These are phyloP conservation scores for Peucedramus taeniatus DNA, from an alignment of 2,113 vertebrate genomes.

Conservation along the genomic window DNA sequence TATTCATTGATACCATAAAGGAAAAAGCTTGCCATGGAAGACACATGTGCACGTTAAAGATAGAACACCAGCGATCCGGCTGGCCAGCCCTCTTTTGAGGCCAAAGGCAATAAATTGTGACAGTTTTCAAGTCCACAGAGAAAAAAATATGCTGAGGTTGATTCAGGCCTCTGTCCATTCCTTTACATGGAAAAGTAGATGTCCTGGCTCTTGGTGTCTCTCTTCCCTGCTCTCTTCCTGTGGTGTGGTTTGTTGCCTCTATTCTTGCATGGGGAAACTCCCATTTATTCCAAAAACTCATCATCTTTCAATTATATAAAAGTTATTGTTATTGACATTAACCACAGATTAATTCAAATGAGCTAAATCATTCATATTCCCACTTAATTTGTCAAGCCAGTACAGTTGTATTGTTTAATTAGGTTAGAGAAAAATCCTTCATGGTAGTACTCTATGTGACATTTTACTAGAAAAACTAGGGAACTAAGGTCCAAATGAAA, in stretches of 20 bases:
- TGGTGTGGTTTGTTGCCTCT: neutral
- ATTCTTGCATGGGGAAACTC: neutral
- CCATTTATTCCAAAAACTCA: neutral
- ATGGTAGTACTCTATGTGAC: neutral
- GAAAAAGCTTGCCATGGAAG: neutral
- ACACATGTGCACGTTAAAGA: neutral
- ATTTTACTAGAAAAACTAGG: neutral
- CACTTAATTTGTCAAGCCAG: neutral
- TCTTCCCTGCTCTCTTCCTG: neutral
- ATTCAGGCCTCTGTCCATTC: neutral
- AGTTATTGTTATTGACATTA: neutral
- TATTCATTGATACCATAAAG: neutral
- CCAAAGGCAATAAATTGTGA: neutral
- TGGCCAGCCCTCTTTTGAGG: neutral
- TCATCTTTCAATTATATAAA: neutral
- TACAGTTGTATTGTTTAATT: neutral
- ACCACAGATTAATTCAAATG: neutral
- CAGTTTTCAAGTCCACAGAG: neutral
- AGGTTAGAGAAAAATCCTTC: neutral
- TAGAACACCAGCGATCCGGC: neutral
- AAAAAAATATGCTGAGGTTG: neutral
- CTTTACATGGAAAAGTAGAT: neutral
- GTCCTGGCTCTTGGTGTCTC: neutral
- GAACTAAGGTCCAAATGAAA: neutral
- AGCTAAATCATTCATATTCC: neutral